phyloP scores from a whole-genome alignment of 2,888 invertebrate species.

The Priapulus caudatus region DNA sequence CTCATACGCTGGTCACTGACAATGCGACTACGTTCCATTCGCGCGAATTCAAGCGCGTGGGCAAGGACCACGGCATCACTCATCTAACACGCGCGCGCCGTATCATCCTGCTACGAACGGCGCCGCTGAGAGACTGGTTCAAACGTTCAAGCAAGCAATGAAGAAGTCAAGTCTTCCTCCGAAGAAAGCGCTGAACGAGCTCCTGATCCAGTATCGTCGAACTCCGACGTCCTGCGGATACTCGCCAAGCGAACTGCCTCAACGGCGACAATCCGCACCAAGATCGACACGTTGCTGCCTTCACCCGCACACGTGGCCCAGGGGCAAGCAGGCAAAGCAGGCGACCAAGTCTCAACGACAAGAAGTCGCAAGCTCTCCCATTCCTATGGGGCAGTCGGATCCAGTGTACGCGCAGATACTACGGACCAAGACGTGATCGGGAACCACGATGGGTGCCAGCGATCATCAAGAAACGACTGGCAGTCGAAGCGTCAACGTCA shows the following conservation, averaged over 20 bases:
- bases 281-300: conserved; percentile 9
- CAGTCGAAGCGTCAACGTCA: conserved; percentile 5
- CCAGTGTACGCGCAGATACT: too few relatives aligned
- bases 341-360: neutral
- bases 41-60: too few relatives aligned
- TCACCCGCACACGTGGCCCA: conserved; percentile 9
- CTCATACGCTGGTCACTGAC: conserved; percentile 20
- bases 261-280: conserved; percentile 5
- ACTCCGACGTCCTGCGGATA: conserved; percentile 4
- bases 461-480: conserved; percentile 13
- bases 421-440: conserved; percentile 8
- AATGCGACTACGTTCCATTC: conserved; percentile 22
- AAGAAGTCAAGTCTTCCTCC: conserved; percentile 9
- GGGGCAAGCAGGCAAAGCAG: neutral
- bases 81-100: conserved; percentile 21
- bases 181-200: conserved; percentile 12
- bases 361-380: too few relatives aligned
- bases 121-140: conserved; percentile 21
- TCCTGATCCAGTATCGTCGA: conserved; percentile 10
- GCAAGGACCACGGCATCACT: too few relatives aligned
- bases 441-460: conserved; percentile 16
- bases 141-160: conserved; percentile 20
- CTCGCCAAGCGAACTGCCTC: neutral
- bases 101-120: conserved; percentile 24
- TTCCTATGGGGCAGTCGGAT: neutral